Percentiles rank a stretch among this genome's conserved stretches.
These are phyloP conservation scores for Babyrousa celebensis DNA, from an alignment of 2,797 vertebrate genomes.

Conservation along the genomic window DNA sequence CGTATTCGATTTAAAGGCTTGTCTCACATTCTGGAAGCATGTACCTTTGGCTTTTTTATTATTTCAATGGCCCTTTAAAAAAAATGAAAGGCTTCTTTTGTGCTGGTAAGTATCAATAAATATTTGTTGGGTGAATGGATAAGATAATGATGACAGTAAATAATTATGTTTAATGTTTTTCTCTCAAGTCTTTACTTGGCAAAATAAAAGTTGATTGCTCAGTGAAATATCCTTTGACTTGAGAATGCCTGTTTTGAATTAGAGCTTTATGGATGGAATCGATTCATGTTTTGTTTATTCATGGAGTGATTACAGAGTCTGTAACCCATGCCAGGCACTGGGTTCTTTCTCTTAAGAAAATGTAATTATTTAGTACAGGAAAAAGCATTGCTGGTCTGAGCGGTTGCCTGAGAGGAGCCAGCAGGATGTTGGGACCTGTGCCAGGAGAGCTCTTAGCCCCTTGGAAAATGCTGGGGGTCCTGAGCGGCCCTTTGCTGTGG, in stretches of 20 bases:
- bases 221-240: neutral
- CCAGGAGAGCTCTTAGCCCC: neutral
- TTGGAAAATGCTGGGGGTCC: neutral
- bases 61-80: neutral
- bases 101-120: neutral
- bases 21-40: neutral
- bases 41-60: neutral
- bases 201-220: constrained; percentile 35
- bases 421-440: neutral
- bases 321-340: neutral
- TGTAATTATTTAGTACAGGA: neutral
- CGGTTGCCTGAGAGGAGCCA: neutral
- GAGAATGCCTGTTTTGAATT: constrained; percentile 28
- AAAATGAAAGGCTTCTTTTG: neutral
- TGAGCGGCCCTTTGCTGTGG: neutral
- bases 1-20: neutral
- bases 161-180: neutral
- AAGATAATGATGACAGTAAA: neutral
- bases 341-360: constrained; percentile 7
- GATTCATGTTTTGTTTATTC: neutral
- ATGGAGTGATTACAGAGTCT: neutral
- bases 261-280: neutral
- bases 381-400: neutral
- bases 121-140: neutral
- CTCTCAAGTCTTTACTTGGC: neutral